Percentiles rank a stretch among this genome's conserved stretches.
These are phyloP conservation scores for Sylvicapra grimmia DNA, from an alignment of 2,113 vertebrate species.

Conservation along the genomic window DNA sequence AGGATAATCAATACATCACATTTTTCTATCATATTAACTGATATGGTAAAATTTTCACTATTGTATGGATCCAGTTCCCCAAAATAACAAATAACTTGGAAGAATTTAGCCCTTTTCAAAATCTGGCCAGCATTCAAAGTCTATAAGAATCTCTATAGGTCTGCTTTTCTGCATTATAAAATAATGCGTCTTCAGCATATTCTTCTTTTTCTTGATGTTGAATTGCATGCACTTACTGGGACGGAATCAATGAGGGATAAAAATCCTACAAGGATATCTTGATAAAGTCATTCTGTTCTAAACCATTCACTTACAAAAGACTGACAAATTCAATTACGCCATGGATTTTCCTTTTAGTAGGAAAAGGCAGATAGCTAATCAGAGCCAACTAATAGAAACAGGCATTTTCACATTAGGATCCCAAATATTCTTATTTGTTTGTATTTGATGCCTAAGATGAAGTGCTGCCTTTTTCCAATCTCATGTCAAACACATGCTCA, in stretches of 20 bases:
- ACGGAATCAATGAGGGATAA: not conserved
- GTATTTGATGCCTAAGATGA: not conserved
- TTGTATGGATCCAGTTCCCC: constrained; percentile 32
- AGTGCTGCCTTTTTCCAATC: too few relatives aligned
- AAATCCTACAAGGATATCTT: not conserved
- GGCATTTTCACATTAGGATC: not conserved
- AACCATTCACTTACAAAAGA: not conserved
- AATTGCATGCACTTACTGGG: constrained; percentile 5
- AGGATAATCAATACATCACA: constrained; percentile 59
- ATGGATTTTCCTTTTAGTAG: not conserved
- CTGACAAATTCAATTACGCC: not conserved
- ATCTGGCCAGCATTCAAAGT: not conserved
- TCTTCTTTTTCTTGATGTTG: not conserved
- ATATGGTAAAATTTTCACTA: constrained; percentile 57
- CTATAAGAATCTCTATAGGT: not conserved
- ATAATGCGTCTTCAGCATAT: not conserved
- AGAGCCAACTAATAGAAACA: not conserved
- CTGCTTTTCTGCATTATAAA: not conserved
- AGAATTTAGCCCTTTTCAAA: constrained; percentile 7
- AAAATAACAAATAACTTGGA: constrained; percentile 47
- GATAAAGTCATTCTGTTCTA: not conserved
- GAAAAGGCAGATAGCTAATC: not conserved
- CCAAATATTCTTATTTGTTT: not conserved
- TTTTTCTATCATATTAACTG: constrained; percentile 59
- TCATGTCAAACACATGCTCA: not conserved